Base-by-base conservation (phyloP, 2,113 vertebrate species). In the Semnornis frantzii region DNA sequence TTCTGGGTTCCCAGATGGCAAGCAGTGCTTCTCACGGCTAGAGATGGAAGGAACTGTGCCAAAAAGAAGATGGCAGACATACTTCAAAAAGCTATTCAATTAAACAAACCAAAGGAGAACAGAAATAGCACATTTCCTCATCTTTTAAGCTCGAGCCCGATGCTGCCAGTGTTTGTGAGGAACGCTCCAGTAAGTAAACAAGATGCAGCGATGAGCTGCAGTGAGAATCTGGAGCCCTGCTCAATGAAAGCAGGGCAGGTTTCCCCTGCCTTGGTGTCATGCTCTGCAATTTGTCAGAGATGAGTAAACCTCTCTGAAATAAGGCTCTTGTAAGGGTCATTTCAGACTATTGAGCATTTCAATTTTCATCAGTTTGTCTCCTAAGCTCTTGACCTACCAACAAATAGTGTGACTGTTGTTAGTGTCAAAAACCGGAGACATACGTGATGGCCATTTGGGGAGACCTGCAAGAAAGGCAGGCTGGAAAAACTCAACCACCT, bases 401-500 rank as follows among this genome's bases (percentile, higher is more conserved):
- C 30, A 30, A 10, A 1, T 0, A 28, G 27, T 1, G 39, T 37
- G 7, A 1, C 2, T 3, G 1, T 6, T 15, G 54, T 55, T 1
- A 0, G 34, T 39, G 69, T 39, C 58, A 6, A 11, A 5, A 10
- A 54, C 11, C 20, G 34, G 31, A 6, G 10, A 7, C 15, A 8
- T 5, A 31, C 42, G 11, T 5, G 8, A 3, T 0, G 7, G 75
- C 17, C 17, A 1, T 6, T 16, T 7, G 7, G 48, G 18, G 42
- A 59, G 60, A 10, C 20, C 39, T 12, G 9, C 1, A 5, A 24
- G 20, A 19, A 75, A 5, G 2, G 42, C 1, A 2, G 44, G 33
- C 71, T 44, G 25, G 3, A 6, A 69, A 33, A 55, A 20, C 13
- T n/a, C 1, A 0, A 15, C 39, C 48, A 4, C 25, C 31, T 8